Percentiles rank a stretch among this genome's conserved stretches.
phyloP scores from a whole-genome alignment of 1,140 invertebrate genomes.

The Odontomachus brunneus region DNA sequence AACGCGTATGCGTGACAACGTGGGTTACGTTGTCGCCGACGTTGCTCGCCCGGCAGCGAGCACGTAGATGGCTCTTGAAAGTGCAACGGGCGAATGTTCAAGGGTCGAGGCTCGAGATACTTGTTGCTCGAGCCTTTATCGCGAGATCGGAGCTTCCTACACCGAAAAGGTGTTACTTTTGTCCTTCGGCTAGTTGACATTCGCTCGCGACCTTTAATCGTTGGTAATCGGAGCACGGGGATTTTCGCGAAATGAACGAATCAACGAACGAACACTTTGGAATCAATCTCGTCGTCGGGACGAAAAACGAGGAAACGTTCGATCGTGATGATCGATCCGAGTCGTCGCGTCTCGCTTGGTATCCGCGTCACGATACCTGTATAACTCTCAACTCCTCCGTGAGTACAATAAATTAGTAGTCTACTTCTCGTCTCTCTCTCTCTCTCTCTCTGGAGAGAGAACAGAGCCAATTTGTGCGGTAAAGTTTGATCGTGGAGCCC shows the following conservation, averaged over 20 bases:
- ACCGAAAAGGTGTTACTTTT: conserved; percentile 4
- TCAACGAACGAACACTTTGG: too few relatives aligned
- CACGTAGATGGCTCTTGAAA: conserved; percentile 23
- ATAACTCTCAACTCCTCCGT: not conserved
- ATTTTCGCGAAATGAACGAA: too few relatives aligned
- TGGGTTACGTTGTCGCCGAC: not conserved
- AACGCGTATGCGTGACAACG: not conserved
- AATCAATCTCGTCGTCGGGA: too few relatives aligned
- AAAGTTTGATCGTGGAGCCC: conserved; percentile 25
- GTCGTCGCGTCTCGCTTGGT: not conserved
- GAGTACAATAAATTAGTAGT: conserved; percentile 13
- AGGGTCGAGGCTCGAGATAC: conserved; percentile 10
- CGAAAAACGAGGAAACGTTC: too few relatives aligned
- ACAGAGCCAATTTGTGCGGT: conserved; percentile 17
- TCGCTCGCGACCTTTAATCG: not conserved
- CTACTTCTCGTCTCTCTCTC: not conserved
- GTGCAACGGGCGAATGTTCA: conserved; percentile 22
- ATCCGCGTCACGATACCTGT: not conserved
- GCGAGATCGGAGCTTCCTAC: not conserved
- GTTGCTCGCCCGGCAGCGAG: not conserved
- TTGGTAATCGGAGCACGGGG: too few relatives aligned
- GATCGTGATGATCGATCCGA: not conserved
- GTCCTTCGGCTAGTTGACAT: not conserved
- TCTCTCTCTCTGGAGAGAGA: not conserved
- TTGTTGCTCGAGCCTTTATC: conserved; percentile 26